Base-by-base conservation (phyloP, 2,888 invertebrate species). In the Abrostola triplasia region DNA sequence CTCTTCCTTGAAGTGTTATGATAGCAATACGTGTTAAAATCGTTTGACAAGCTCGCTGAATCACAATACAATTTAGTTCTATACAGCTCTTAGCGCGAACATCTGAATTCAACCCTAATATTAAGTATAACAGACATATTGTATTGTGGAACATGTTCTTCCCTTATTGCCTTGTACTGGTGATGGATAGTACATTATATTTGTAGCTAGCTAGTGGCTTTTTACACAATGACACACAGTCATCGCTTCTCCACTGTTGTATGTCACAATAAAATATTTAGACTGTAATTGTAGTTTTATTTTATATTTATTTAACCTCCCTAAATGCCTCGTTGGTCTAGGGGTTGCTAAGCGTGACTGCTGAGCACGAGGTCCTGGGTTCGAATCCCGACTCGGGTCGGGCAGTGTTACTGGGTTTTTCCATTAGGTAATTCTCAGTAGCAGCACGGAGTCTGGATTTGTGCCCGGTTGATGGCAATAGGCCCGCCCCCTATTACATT, bases 121-220 rank as follows among this genome's bases (percentile, higher is more conserved):
- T 37, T 37, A 63, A 49, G 47, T 52, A 35, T 41, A 61, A 52
- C 24, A 24, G 63, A 69, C 36, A 57, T 63, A 63, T 62, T 58
- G 59, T 55, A 60, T 48, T 48, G 66, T 64, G 72, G 58, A 86
- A 88, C 82, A 65, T 64, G 84, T 82, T 88, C 88, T 88, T 89
- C 87, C 89, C 80, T 61, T 77, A 80, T 79, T 87, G 89, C 90
- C 90, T 90, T 90, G 69, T 70, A 64, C 47, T 24, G 54, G 65
- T 73, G 53, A 63, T 63, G 76, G 74, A 80, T 67, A 77, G 70
- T 59, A 70, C 68, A 67, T 67, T 68, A 63, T 72, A 77, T 73
- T 70, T 69, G 58, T 74, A 76, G 70, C 64, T 79, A 82, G 73
- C 67, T 73, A 75, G 64, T 62, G 65, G 73, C 77, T 73, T 79